Base-by-base conservation (phyloP, 2,888 invertebrate genomes). In the Epinotia ramella region DNA sequence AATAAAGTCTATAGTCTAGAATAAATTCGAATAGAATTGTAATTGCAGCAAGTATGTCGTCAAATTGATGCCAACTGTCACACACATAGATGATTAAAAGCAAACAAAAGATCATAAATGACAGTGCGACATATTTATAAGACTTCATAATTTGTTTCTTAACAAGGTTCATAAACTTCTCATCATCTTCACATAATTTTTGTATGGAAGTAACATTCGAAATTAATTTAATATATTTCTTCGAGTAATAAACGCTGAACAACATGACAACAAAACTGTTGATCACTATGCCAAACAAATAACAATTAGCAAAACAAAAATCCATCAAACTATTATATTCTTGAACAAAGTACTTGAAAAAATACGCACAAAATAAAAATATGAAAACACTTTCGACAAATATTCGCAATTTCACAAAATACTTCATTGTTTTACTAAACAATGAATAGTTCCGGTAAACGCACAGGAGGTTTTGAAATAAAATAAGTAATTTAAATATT, bases 371-470 rank as follows among this genome's bases (percentile, higher is more conserved):
- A n/a, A 28, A 40, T n/a, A n/a, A 16, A 1, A 62, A 9, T 28
- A 40, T 62, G 0, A 62, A 33, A n/a, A 2, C 11, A n/a, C 7
- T 46, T 24, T 69, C 59, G 1, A 69, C 16, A 59, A 69, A 46
- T 44, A 69, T 59, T 18, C 68, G 40, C 5, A 69, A 46, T 24
- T 18, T 46, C 24, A 69, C 59, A 2, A 69, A 59, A 5, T 16
- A 24, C 59, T 59, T 59, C 20, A 59, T n/a, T 40, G 2, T 59
- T 1, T 40, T 20, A 9, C 24, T 16, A 11, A 69, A 13, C n/a
- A 20, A 46, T 13, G 59, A 44, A 59, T 59, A 69, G 46, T 59
- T 69, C 24, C 68, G 59, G 40, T 69, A 69, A 16, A 68, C 16
- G 24, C 68, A 59, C 11, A 59, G 24, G 5, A 44, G 44, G 20